A percentile compares a stretch with the other conserved stretches of the same genome.
These are phyloP conservation scores for Orchesella cincta DNA, from an alignment of 1,140 invertebrate genomes.

Conservation along the genomic window DNA sequence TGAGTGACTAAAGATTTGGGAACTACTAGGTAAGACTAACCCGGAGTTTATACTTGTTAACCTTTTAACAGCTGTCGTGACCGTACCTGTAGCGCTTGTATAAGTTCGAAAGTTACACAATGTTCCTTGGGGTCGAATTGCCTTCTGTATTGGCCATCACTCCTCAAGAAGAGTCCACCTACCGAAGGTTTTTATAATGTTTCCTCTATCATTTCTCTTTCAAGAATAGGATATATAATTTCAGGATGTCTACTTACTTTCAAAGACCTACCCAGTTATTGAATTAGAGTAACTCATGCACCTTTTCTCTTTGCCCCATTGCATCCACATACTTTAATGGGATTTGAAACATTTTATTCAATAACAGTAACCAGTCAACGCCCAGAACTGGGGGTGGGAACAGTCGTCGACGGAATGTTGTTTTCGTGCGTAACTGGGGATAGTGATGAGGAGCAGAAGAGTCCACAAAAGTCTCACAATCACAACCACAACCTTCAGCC, in stretches of 20 bases:
- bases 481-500: conserved; percentile 17
- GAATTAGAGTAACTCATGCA: neutral
- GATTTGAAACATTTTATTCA: neutral
- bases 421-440: conserved; percentile 80
- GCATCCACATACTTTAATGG: neutral
- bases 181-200: conserved; percentile 50
- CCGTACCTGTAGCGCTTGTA: conserved; percentile 55
- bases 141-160: conserved; percentile 57
- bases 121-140: conserved; percentile 53
- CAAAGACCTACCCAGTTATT: neutral
- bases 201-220: conserved; percentile 4
- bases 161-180: conserved; percentile 53
- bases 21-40: too few relatives aligned
- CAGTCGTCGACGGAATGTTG: conserved; percentile 63
- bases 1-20: too few relatives aligned
- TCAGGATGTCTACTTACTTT: neutral
- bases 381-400: conserved; percentile 50
- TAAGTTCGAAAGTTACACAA: conserved; percentile 51
- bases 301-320: neutral
- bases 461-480: conserved; percentile 57
- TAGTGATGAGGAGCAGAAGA: conserved; percentile 72
- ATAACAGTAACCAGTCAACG: conserved; percentile 57
- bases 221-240: neutral
- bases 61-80: conserved; percentile 53
- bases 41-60: conserved; percentile 28